Percentiles rank a stretch among this genome's conserved stretches.
phyloP scores from a whole-genome alignment of 2,113 vertebrate species.

The Syrmaticus mikado region DNA sequence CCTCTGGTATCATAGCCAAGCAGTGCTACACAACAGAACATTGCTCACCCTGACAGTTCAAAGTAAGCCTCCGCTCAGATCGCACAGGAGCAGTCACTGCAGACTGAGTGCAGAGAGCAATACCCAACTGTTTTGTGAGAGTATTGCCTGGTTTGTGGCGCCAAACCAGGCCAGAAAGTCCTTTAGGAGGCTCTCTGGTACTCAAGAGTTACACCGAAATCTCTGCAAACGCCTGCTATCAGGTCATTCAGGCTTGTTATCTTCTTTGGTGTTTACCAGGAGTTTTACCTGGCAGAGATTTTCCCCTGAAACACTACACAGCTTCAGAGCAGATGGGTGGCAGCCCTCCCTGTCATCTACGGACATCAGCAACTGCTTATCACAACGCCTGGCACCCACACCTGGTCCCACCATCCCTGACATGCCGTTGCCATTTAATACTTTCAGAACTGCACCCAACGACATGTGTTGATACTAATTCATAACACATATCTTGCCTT shows the following conservation, averaged over 20 bases:
- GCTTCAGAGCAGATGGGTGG: neutral
- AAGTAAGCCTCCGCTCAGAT: neutral
- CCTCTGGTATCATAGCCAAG: fast-evolving
- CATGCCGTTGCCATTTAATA: neutral
- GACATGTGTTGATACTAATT: neutral
- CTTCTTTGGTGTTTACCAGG: neutral
- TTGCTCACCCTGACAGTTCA: neutral
- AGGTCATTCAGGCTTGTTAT: neutral
- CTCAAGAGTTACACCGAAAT: neutral
- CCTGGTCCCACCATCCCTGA: neutral
- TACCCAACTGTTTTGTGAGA: neutral
- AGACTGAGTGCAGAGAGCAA: neutral
- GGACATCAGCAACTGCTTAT: neutral
- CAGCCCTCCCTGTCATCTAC: neutral
- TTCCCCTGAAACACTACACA: neutral
- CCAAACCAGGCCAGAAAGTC: neutral
- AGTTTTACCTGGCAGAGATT: neutral
- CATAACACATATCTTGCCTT: neutral
- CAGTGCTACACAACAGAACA: neutral
- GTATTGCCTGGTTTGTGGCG: neutral
- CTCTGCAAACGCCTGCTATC: neutral
- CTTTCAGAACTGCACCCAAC: neutral
- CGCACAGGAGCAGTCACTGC: neutral
- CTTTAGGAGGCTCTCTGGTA: neutral
- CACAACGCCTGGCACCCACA: neutral